Conservation (phyloP, 2,113 vertebrate genomes). For the Butastur rufipennis region DNA sequence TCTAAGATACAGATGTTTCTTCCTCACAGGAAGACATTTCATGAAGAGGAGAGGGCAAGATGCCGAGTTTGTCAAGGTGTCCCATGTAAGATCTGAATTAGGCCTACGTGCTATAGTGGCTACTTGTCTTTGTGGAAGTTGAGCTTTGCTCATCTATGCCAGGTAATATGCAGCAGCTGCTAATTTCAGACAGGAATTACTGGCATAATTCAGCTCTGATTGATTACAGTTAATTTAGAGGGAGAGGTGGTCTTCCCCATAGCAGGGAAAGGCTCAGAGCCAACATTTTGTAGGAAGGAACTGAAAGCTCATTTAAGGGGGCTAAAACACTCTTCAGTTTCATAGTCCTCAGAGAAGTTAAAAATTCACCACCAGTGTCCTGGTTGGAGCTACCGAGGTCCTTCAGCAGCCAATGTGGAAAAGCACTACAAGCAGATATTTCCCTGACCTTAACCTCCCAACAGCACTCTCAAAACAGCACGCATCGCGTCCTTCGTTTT, state of each 20-base stretch:
- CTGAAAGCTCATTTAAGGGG: rapidly evolving
- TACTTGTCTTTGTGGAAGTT: neutral
- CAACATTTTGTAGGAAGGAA: neutral
- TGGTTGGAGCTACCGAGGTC: neutral
- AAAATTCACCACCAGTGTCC: neutral
- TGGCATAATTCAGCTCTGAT: neutral
- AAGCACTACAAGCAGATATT: neutral
- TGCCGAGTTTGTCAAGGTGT: neutral
- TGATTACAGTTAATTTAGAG: neutral
- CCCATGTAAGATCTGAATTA: neutral
- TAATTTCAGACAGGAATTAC: neutral
- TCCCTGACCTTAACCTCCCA: neutral
- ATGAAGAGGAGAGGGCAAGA: neutral
- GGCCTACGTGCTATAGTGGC: rapidly evolving
- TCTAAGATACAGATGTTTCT: neutral
- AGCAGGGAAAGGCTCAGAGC: neutral
- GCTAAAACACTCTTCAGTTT: neutral
- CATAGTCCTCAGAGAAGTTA: too few species aligned
- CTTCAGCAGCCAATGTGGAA: neutral
- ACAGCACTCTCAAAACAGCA: neutral
- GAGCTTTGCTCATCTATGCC: neutral
- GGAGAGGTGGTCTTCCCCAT: neutral
- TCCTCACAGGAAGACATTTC: neutral
- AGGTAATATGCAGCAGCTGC: neutral
- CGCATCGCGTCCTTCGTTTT: rapidly evolving